phyloP scores from a whole-genome alignment of 2,113 vertebrate genomes.

The Hymenochirus boettgeri region DNA sequence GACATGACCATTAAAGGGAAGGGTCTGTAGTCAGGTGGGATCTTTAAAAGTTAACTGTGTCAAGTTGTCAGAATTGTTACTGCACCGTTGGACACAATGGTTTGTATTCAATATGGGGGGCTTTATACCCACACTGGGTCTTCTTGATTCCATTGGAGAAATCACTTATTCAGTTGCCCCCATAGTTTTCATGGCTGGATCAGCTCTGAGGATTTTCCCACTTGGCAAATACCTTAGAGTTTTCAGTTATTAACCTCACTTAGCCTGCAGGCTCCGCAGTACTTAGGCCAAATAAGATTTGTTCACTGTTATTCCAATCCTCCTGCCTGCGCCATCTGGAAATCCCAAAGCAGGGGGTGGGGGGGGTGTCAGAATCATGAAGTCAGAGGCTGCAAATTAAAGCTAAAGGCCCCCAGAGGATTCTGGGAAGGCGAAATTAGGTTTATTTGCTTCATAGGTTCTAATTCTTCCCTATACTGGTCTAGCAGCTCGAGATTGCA shows the following conservation, averaged over 20 bases:
- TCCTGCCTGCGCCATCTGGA: background rate
- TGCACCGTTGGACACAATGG: no score
- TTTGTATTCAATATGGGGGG: background rate
- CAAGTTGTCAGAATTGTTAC: no score
- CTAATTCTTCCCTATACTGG: background rate
- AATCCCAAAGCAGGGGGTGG: constrained; percentile 11
- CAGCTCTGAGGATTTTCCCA: constrained; percentile 39
- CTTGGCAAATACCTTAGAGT: constrained; percentile 42
- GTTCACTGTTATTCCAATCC: constrained; percentile 40
- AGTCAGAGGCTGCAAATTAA: background rate
- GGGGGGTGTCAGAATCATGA: background rate
- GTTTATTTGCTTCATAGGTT: background rate
- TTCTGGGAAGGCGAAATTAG: background rate
- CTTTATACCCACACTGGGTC: constrained; percentile 43
- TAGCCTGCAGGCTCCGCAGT: constrained; percentile 51
- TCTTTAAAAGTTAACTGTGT: background rate
- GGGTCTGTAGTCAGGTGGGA: no score
- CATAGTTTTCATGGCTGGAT: constrained; percentile 55
- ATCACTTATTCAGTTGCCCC: constrained; percentile 47
- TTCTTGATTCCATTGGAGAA: constrained; percentile 39
- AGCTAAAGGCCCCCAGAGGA: background rate
- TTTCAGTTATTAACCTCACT: constrained; percentile 61
- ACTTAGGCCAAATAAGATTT: constrained; percentile 36
- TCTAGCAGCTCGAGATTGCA: no score
- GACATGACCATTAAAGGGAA: no score